Conservation (phyloP, 92 coral and sea anemone species). For the Zoanthus sociatus region DNA sequence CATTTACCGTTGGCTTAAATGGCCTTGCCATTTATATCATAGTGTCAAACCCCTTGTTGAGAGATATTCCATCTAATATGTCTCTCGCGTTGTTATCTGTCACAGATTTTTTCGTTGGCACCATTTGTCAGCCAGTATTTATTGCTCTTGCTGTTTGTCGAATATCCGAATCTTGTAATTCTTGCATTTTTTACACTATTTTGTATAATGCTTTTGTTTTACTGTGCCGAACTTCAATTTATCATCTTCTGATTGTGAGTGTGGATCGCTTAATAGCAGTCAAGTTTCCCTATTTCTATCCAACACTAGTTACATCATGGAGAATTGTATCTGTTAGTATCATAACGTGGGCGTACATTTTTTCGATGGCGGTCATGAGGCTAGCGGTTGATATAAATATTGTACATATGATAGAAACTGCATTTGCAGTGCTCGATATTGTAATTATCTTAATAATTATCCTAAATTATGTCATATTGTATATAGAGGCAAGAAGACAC, state of each 20-base stretch:
- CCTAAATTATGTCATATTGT: not conserved
- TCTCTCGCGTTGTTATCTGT: not conserved
- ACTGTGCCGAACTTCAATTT: not conserved
- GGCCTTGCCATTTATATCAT: not conserved
- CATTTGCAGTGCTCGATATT: not conserved
- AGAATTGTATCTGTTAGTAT: not conserved
- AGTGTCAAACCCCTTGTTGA: not conserved
- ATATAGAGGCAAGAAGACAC: conserved; percentile 2
- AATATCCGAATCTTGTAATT: not conserved
- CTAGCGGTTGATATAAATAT: not conserved
- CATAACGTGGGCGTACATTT: not conserved
- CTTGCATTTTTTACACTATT: not conserved
- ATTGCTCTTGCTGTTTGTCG: not conserved
- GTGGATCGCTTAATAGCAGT: conserved; percentile 24
- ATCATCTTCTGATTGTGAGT: not conserved
- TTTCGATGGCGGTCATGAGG: not conserved
- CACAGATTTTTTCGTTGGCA: not conserved
- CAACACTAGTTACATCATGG: not conserved
- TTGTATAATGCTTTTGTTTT: too few relatives aligned
- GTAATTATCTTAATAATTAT: not conserved
- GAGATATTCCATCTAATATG: not conserved
- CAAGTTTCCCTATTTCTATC: conserved; percentile 1
- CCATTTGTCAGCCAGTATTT: not conserved
- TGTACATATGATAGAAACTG: not conserved
- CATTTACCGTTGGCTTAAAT: not conserved